Percentiles rank a stretch among this genome's conserved stretches.
Conservation (phyloP, 1,140 invertebrate genomes). For the Aphidius ervi region DNA sequence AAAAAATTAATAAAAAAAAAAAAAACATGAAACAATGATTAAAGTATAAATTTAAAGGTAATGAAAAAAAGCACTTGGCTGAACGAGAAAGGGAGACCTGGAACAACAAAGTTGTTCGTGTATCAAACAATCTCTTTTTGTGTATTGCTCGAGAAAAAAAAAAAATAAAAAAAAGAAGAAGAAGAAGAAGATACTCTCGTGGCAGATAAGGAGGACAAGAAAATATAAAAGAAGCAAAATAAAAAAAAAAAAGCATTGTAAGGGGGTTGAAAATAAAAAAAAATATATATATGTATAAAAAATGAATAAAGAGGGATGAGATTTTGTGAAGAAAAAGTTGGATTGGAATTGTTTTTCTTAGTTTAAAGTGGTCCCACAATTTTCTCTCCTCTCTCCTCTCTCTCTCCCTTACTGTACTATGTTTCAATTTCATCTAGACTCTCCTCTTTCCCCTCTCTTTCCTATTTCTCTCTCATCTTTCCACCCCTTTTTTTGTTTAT, state of each 20-base stretch:
- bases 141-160: constrained; percentile 5
- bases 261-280: neutral
- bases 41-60: constrained; percentile 17
- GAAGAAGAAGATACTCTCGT: neutral
- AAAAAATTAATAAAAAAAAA: constrained; percentile 9
- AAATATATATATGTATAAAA: neutral
- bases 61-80: constrained; percentile 10
- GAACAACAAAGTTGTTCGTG: constrained; percentile 12
- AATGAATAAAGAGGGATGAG: constrained; percentile 1
- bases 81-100: neutral
- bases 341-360: constrained; percentile 44
- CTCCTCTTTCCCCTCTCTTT: constrained; percentile 14
- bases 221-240: constrained; percentile 5
- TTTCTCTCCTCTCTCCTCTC: constrained; percentile 17
- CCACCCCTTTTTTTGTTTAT: constrained; percentile 18
- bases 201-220: constrained; percentile 6
- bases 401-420: constrained; percentile 25
- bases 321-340: constrained; percentile 32
- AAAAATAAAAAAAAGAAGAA: neutral
- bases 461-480: constrained; percentile 5
- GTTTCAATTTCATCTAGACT: constrained; percentile 29
- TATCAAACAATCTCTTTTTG: constrained; percentile 12
- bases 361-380: constrained; percentile 37
- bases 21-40: constrained; percentile 14
- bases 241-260: constrained; percentile 2